A percentile compares a stretch with the other conserved stretches of the same genome.
These are phyloP conservation scores for Coracopsis vasa DNA, from an alignment of 2,113 vertebrate species.

Conservation along the genomic window DNA sequence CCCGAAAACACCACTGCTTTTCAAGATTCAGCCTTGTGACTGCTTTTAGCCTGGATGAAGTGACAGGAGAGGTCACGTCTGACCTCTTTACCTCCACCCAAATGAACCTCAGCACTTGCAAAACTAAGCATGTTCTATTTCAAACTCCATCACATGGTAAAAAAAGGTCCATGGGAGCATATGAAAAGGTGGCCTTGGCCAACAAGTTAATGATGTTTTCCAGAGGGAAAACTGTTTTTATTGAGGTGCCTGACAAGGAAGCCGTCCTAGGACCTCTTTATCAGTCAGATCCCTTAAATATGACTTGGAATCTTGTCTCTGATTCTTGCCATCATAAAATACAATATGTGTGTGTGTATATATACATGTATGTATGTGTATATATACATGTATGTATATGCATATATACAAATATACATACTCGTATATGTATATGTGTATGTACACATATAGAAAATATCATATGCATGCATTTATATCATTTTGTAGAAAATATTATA, in stretches of 20 bases:
- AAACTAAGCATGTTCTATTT: background rate
- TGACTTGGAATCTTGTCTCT: background rate
- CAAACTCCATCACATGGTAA: background rate
- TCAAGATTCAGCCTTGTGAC: background rate
- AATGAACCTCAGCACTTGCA: background rate
- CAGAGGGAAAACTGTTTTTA: background rate
- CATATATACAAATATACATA: too few relatives aligned
- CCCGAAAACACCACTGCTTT: background rate
- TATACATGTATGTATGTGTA: too few relatives aligned
- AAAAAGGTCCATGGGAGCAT: background rate
- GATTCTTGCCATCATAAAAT: background rate
- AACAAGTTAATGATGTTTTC: background rate
- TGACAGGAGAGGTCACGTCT: background rate
- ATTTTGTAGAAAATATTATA: background rate
- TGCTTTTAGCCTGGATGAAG: background rate
- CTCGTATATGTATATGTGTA: background rate
- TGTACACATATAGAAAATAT: background rate
- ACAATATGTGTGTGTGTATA: background rate
- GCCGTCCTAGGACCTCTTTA: background rate
- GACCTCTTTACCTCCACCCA: background rate
- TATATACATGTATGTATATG: too few relatives aligned
- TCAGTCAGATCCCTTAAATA: background rate
- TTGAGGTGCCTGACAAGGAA: background rate
- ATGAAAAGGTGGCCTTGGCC: background rate
- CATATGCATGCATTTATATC: background rate